Conservation (phyloP, 2,888 invertebrate genomes). For the Arenicola marina region DNA sequence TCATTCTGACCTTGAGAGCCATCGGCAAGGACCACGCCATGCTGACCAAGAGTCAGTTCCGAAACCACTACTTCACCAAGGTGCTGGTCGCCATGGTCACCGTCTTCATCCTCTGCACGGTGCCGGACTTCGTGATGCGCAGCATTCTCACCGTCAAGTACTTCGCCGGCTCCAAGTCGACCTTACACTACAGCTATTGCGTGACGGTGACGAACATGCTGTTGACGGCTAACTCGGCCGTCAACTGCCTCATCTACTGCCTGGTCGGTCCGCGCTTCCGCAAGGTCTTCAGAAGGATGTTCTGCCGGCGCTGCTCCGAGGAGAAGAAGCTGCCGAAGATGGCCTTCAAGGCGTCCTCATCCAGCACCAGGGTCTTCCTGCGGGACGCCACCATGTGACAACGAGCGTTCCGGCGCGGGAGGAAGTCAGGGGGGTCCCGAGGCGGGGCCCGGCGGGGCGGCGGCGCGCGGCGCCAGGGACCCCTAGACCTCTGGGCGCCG, state of each 20-base stretch:
- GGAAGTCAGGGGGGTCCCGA: too few species aligned
- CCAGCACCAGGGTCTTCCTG: too few species aligned
- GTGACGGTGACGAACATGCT: constrained; percentile 28
- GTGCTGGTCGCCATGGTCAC: constrained; percentile 31
- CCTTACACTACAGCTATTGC: constrained; percentile 8
- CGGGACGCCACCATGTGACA: too few species aligned
- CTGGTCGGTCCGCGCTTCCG: constrained; percentile 18
- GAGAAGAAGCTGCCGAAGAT: too few species aligned
- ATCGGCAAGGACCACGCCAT: constrained; percentile 14
- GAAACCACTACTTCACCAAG: constrained; percentile 29
- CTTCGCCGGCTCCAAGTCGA: constrained; percentile 3
- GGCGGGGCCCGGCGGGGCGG: too few species aligned
- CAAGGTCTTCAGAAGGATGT: too few species aligned
- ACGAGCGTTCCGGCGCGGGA: too few species aligned
- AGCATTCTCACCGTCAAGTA: constrained; percentile 11
- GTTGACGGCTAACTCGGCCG: constrained; percentile 33
- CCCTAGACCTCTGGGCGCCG: too few species aligned
- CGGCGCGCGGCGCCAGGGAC: too few species aligned
- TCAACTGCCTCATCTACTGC: constrained; percentile 37
- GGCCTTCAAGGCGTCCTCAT: too few species aligned
- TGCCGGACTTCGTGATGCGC: constrained; percentile 24
- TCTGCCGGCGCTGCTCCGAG: too few species aligned
- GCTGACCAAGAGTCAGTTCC: constrained; percentile 9
- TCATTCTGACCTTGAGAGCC: constrained; percentile 19
- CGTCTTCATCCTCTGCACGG: constrained; percentile 29